Percentiles rank a stretch among this genome's conserved stretches.
Conservation (phyloP, 2,797 vertebrate species). For the Fistularia tabacaria region DNA sequence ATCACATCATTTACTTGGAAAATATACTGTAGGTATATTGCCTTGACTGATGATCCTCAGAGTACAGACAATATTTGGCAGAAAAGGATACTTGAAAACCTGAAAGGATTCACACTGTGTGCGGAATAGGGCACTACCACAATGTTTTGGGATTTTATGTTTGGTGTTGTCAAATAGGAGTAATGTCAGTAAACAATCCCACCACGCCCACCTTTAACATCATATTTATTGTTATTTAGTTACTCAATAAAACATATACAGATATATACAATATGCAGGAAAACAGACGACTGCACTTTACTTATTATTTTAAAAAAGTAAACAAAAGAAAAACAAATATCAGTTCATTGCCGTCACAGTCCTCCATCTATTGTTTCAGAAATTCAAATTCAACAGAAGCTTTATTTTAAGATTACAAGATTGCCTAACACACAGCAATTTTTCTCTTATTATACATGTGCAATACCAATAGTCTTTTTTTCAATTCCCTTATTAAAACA, state of each 20-base stretch:
- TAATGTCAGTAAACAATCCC: slow-evolving; percentile 5
- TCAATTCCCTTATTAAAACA: slow-evolving; percentile 68
- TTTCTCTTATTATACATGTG: slow-evolving; percentile 98
- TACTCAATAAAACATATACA: slow-evolving; percentile 99
- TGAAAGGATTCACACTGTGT: neutral
- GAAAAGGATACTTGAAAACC: neutral
- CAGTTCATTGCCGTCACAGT: slow-evolving; percentile 90
- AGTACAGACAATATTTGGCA: slow-evolving; percentile 7
- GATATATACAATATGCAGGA: slow-evolving; percentile 99
- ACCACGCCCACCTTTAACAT: slow-evolving; percentile 87
- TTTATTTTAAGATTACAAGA: slow-evolving; percentile 88
- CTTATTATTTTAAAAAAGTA: slow-evolving; percentile 87
- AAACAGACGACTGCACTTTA: slow-evolving; percentile 99
- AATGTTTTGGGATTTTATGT: neutral
- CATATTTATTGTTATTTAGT: slow-evolving; percentile 99
- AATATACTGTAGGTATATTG: slow-evolving; percentile 28
- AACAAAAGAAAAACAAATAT: slow-evolving; percentile 79
- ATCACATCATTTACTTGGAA: slow-evolving; percentile 49
- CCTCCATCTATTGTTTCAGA: slow-evolving; percentile 94
- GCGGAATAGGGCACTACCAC: neutral
- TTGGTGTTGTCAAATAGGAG: too few relatives aligned
- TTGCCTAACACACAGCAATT: slow-evolving; percentile 97
- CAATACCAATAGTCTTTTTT: slow-evolving; percentile 87
- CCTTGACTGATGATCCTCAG: slow-evolving; percentile 36
- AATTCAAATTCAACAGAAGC: slow-evolving; percentile 87